Evolutionary conservation across 2,113 vertebrate genomes (phyloP), one percentile per base, ranked within the genome.

Genomic region (Grus americana): DNA sequence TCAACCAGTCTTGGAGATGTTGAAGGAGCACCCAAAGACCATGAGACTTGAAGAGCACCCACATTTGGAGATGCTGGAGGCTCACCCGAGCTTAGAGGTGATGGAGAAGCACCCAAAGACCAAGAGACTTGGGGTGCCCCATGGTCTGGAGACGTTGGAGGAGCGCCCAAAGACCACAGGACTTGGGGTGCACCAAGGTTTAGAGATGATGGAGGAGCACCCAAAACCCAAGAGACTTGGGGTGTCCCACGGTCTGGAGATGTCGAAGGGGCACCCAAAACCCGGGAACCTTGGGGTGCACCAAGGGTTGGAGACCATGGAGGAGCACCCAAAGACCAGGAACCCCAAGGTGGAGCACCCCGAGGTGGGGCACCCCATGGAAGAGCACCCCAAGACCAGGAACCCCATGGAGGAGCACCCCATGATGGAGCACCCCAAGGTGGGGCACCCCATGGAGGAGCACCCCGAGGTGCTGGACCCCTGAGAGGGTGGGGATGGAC

Each of bases 11-110:
- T 22, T 66, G 42, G 63, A 32, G 42, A 23, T 1, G 9, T 8
- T 14, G 23, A 23, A 19, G 11, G 15, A 8, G 44, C 46, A 19
- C 32, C 66, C 34, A 27, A 36, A 18, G 34, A 3, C 34, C 17
- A 10, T 19, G 23, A 26, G 4, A 5, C 15, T n/a, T 26, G 66
- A 32, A 32, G 22, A 3, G 19, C 40, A 8, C 2, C 10, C 4
- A 47, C 15, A 32, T 3, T 18, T 27, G 46, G 34, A 71, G n/a
- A 15, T 1, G 9, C 0, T 5, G 47, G 26, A 29, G n/a, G 34
- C 5, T 7, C 26, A 12, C 16, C 61, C 36, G 8, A 29, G 9
- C 1, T 9, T 30, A 27, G 38, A 42, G 61, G 19, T 6, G 24
- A 4, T 8, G 38, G 38, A 29, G 27, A 26, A 5, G 16, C 61